Base-by-base conservation (phyloP, 2,888 invertebrate genomes). In the Ceramica pisi region DNA sequence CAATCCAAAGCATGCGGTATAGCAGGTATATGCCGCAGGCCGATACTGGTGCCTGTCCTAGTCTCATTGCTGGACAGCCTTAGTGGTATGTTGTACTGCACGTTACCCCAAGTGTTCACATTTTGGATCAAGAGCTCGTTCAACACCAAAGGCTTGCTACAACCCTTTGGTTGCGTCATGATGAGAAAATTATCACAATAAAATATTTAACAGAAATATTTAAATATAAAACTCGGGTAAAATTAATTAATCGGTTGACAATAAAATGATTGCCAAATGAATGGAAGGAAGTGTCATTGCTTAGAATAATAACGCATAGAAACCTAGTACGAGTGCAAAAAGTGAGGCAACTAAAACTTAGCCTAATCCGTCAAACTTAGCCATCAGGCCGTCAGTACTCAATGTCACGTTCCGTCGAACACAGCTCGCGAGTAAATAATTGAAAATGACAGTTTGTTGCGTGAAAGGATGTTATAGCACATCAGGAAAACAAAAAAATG, bases 41-140 rank as follows among this genome's bases (percentile, higher is more conserved):
- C 96, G n/a, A 96, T 94, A 57, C 87, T 93, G 0, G 92, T 90
- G 0, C 82, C 90, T 0, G 93, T 88, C 23, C 96, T 89, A 0
- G 95, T 96, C 78, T 96, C 96, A 89, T 91, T 95, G 74, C 82
- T 92, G 41, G 95, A 93, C 4, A 92, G 77, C 48, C 95, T 83
- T 71, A 96, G 70, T 0, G 95, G 96, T 2, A 95, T 92, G 63
- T 95, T 95, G 71, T 96, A 96, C 75, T 96, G 94, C 14, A 96
- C 94, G 66, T 95, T 95, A 0, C 96, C 96, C 96, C 95, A 96
- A 1, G 92, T 93, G 77, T 95, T 96, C 19, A 96, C 91, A 84
- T 95, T 96, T 62, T 93, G 88, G 62, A 96, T 90, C 16, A 95
- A 78, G 31, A 95, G 81, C 0, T 94, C 92, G 75, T 95, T 90